Evolutionary conservation across 1,140 invertebrate genomes (phyloP), one percentile per base, ranked within the genome.

Genomic region (Leptonema lineaticorne): DNA sequence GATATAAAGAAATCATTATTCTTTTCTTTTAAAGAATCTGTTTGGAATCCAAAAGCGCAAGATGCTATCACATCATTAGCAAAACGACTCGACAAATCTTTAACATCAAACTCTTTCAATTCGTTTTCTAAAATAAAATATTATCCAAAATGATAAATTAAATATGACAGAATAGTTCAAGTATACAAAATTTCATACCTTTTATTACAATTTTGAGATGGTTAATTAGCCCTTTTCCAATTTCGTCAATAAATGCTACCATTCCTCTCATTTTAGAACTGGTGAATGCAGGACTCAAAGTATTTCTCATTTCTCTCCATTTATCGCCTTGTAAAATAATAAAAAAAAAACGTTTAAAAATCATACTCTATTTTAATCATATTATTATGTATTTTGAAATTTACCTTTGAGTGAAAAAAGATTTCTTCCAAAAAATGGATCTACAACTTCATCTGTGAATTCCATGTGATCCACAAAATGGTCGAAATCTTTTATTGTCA

Each of bases 21-120:
- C 0, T 75, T 72, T 7, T 79, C 63, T 11, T 74, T 74, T 28
- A 79, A 68, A 22, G 75, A 76, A 69, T 76, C 70, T 26, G 66
- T 69, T 48, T 73, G 70, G 1, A 78, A 69, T 1, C 78, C 77
- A 59, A 78, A 80, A 0, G 75, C 76, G 29, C 73, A 75, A 0
- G 74, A 74, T 0, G 76, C 74, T 8, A 79, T 79, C 6, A 77
- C 74, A 64, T 78, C 79, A 62, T 75, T 78, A 5, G 75, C 7
- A 82, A 82, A 71, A 83, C 76, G 16, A 79, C 73, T 16, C 78
- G 73, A 3, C 84, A 75, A 74, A 33, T 84, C 79, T 69, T 79
- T 82, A 69, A 82, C 73, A 28, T 84, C 78, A 20, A 84, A 14
- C 4, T 77, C 75, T 1, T n/a, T 7, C 26, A 11, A 30, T 2